Evolutionary conservation across 2,797 vertebrate species (phyloP).

Genomic region (Heterohyrax brucei): DNA sequence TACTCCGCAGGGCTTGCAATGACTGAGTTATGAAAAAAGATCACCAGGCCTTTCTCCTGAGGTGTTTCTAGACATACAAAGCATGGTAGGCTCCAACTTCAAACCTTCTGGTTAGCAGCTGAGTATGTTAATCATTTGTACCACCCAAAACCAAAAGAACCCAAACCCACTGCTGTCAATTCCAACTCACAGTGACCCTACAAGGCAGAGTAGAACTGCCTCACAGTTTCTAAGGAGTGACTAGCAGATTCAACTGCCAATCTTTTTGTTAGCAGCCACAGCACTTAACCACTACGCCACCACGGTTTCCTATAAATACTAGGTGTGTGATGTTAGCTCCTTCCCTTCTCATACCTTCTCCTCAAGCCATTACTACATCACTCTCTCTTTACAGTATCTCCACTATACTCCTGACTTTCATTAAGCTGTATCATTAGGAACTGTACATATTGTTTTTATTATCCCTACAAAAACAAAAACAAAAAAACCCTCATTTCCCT

Average conservation of each 20-base stretch:
- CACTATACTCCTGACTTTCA: conserved; percentile 2
- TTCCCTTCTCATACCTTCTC: background rate
- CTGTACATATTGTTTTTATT: background rate
- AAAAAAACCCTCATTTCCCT: background rate
- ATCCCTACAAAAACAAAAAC: background rate
- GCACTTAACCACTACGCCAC: too few relatives aligned
- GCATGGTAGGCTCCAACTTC: background rate
- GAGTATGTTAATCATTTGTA: background rate
- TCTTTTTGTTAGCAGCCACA: too few relatives aligned
- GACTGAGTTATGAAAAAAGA: too few relatives aligned
- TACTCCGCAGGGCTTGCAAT: too few relatives aligned
- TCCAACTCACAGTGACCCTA: too few relatives aligned
- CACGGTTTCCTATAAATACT: background rate
- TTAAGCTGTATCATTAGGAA: background rate
- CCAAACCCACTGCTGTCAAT: too few relatives aligned
- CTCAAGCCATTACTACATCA: conserved; percentile 26
- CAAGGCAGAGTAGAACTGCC: too few relatives aligned
- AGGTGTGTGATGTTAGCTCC: background rate
- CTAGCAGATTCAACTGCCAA: too few relatives aligned
- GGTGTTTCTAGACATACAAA: background rate
- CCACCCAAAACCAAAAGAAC: background rate
- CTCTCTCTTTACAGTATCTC: background rate
- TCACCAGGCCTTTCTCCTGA: too few relatives aligned
- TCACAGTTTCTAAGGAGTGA: too few relatives aligned
- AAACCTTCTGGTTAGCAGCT: background rate